These are phyloP conservation scores for Lethocerus indicus DNA, from an alignment of 1,140 invertebrate genomes.

Conservation along the genomic window DNA sequence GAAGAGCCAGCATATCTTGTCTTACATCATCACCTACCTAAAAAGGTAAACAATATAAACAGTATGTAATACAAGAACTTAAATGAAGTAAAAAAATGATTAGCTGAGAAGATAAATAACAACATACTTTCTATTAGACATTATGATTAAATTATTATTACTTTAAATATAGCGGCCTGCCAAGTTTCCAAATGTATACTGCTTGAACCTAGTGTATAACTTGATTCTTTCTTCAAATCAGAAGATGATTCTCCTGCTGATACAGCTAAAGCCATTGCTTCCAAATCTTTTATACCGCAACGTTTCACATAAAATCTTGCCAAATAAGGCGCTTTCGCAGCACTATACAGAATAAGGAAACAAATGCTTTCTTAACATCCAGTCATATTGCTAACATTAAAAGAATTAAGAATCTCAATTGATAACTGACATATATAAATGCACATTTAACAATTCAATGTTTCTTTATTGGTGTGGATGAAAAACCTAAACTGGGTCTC, in stretches of 20 bases:
- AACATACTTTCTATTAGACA: neutral
- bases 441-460: too few relatives aligned
- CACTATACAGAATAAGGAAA: conserved; percentile 33
- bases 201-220: too few relatives aligned
- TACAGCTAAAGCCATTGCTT: conserved; percentile 57
- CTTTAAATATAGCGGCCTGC: conserved; percentile 99
- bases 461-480: too few relatives aligned
- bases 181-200: conserved; percentile 53
- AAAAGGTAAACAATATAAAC: neutral
- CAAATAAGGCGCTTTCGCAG: conserved; percentile 95
- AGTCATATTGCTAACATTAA: too few relatives aligned
- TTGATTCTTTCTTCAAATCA: conserved; percentile 16
- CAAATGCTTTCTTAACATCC: too few relatives aligned
- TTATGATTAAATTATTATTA: conserved; percentile 13
- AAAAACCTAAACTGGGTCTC: too few relatives aligned
- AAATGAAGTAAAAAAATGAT: neutral
- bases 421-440: too few relatives aligned
- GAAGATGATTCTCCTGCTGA: conserved; percentile 23
- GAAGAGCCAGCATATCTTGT: conserved; percentile 96
- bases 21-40: conserved; percentile 87
- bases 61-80: too few relatives aligned
- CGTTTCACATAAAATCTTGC: conserved; percentile 82
- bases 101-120: neutral
- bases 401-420: too few relatives aligned
- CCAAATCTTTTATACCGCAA: conserved; percentile 87